Evolutionary conservation across 1,140 invertebrate species (phyloP).

Genomic region (Parasteatoda tepidariorum): DNA sequence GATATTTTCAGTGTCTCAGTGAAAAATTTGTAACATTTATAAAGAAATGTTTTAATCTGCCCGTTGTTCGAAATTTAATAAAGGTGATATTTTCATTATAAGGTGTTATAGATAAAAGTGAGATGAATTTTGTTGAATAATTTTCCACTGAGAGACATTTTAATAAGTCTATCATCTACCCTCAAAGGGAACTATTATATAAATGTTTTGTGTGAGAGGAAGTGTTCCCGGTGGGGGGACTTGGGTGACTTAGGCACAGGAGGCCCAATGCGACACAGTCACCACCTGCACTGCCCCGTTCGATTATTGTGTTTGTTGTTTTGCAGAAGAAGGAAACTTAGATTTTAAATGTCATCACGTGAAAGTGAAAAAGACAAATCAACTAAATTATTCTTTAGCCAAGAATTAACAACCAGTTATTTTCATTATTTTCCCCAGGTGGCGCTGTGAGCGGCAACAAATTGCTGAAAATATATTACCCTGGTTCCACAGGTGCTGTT

Average conservation of each 20-base stretch:
- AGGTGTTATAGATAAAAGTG: too few relatives aligned
- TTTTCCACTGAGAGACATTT: too few relatives aligned
- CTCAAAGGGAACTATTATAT: too few relatives aligned
- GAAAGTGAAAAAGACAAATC: constrained; percentile 55
- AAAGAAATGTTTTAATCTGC: too few relatives aligned
- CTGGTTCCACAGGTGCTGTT: constrained; percentile 57
- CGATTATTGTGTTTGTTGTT: constrained; percentile 53
- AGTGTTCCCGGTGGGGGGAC: constrained; percentile 48
- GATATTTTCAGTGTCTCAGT: too few relatives aligned
- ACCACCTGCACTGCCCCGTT: constrained; percentile 57
- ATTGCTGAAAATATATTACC: constrained; percentile 11
- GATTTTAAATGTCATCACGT: constrained; percentile 58
- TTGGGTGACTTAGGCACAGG: constrained; percentile 54
- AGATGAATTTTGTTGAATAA: too few relatives aligned
- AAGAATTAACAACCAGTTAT: constrained; percentile 47
- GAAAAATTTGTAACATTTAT: too few relatives aligned
- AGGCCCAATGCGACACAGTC: constrained; percentile 55
- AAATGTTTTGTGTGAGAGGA: too few relatives aligned
- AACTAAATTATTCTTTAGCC: constrained; percentile 52
- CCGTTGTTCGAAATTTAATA: too few relatives aligned
- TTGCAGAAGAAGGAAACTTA: constrained; percentile 39
- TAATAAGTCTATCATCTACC: too few relatives aligned
- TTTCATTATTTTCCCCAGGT: constrained; percentile 40
- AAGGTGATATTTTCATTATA: too few relatives aligned
- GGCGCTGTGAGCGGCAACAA: constrained; percentile 47